Percentiles rank a stretch among this genome's conserved stretches.
phyloP scores from a whole-genome alignment of 1,140 invertebrate genomes.

The Drosophila kanapiae region DNA sequence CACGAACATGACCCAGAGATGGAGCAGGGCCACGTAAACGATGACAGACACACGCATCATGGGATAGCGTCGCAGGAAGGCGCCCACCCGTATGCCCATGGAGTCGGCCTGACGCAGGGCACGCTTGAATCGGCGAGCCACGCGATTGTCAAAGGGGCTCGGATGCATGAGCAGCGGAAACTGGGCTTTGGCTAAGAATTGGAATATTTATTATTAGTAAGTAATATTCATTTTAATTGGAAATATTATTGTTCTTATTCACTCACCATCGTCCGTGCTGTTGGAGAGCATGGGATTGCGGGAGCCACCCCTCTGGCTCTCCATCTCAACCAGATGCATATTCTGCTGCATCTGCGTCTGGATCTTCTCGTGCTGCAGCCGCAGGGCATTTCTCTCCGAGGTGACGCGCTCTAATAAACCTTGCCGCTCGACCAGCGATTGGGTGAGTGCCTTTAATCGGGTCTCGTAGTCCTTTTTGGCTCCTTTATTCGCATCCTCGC shows the following conservation, averaged over 20 bases:
- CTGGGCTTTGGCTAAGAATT: slow-evolving; percentile 87
- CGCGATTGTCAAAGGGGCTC: slow-evolving; percentile 91
- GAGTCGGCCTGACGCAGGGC: slow-evolving; percentile 91
- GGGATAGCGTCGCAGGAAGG: slow-evolving; percentile 93
- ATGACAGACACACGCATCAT: slow-evolving; percentile 92
- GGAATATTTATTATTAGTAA: neutral
- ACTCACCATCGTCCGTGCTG: slow-evolving; percentile 88
- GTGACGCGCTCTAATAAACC: slow-evolving; percentile 91
- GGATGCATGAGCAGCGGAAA: slow-evolving; percentile 91
- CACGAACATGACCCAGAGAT: slow-evolving; percentile 84
- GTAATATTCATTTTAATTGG: no score
- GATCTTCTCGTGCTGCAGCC: slow-evolving; percentile 92
- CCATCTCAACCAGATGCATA: slow-evolving; percentile 54
- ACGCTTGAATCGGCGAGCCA: slow-evolving; percentile 91
- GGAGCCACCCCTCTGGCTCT: slow-evolving; percentile 53
- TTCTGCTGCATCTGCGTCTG: slow-evolving; percentile 87
- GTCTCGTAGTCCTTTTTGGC: slow-evolving; percentile 88
- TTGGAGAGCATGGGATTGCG: slow-evolving; percentile 86
- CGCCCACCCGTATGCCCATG: slow-evolving; percentile 91
- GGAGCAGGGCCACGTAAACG: slow-evolving; percentile 86
- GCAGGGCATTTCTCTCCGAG: slow-evolving; percentile 92
- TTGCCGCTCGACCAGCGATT: slow-evolving; percentile 93
- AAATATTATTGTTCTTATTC: no score
- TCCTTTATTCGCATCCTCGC: slow-evolving; percentile 45
- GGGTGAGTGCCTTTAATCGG: slow-evolving; percentile 90